A percentile compares a stretch with the other conserved stretches of the same genome.
Conservation (phyloP, 2,113 vertebrate genomes). For the Grantiella picta region DNA sequence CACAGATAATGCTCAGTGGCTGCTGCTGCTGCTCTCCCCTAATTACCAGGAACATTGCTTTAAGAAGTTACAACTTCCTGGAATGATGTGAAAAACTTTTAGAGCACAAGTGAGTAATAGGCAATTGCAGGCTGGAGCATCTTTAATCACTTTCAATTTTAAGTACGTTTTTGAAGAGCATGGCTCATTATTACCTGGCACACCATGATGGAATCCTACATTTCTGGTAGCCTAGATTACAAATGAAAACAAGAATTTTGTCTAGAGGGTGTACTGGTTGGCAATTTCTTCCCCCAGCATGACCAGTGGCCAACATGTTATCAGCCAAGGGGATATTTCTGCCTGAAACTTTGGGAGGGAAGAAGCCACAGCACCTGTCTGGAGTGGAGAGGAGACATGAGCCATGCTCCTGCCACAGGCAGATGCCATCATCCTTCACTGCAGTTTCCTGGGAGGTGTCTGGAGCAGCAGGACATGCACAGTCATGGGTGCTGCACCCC, state of each 20-base stretch:
- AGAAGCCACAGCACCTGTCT: neutral
- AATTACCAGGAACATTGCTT: conserved; percentile 1
- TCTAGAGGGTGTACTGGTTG: neutral
- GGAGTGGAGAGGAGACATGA: neutral
- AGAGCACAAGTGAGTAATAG: conserved; percentile 18
- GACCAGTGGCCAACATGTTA: accelerated
- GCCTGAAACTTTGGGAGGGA: neutral
- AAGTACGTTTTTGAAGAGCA: conserved; percentile 27
- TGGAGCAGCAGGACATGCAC: neutral
- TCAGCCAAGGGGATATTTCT: neutral
- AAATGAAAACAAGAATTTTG: neutral
- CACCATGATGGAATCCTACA: neutral
- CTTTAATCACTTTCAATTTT: conserved; percentile 52
- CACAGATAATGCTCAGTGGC: neutral
- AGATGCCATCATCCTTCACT: neutral
- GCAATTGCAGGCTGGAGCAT: conserved; percentile 46
- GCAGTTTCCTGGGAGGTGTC: neutral
- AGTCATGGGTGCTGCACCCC: accelerated
- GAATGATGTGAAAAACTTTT: conserved; percentile 46
- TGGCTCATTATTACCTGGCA: conserved; percentile 33
- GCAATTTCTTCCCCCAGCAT: neutral
- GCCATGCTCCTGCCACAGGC: neutral
- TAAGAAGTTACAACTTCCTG: conserved; percentile 22
- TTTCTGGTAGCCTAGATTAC: neutral
- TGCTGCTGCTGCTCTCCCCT: neutral